Evolutionary conservation across 2,797 vertebrate genomes (phyloP).

Genomic region (Cyclura pinguis): DNA sequence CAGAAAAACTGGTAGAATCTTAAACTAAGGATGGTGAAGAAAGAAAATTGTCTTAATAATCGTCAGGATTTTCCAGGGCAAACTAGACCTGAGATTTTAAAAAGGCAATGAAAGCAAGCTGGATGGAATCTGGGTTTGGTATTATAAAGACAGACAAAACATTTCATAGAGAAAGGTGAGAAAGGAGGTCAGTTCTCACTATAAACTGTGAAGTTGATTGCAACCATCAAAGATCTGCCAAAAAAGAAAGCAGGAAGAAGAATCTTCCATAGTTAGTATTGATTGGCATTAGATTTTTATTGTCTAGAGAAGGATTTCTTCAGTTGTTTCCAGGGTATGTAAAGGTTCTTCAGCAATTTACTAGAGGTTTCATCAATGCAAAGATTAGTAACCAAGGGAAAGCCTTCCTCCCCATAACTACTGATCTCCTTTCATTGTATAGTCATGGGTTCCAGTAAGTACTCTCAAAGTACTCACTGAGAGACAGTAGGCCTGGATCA

Average conservation of each 20-base stretch:
- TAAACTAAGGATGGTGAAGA: not conserved
- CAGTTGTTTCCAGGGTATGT: not conserved
- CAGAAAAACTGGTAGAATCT: not conserved
- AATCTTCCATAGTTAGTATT: slow-evolving; percentile 12
- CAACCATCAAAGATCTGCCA: slow-evolving; percentile 32
- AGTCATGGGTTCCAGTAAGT: too few relatives aligned
- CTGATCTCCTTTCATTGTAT: too few relatives aligned
- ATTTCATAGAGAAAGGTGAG: slow-evolving; percentile 50
- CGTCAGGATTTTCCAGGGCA: slow-evolving; percentile 51
- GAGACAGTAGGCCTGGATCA: too few relatives aligned
- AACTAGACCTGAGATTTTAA: slow-evolving; percentile 13
- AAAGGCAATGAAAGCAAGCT: slow-evolving; percentile 31
- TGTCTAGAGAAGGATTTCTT: not conserved
- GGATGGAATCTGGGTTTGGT: slow-evolving; percentile 23
- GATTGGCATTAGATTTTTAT: not conserved
- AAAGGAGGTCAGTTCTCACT: slow-evolving; percentile 29
- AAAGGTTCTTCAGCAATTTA: not conserved
- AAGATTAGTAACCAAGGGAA: too few relatives aligned
- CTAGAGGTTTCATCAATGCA: too few relatives aligned
- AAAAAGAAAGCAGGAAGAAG: not conserved
- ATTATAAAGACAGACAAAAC: slow-evolving; percentile 56
- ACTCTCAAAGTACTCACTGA: too few relatives aligned
- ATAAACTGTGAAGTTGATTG: slow-evolving; percentile 40
- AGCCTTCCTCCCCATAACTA: too few relatives aligned
- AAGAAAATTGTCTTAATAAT: slow-evolving; percentile 35